These are phyloP conservation scores for Microctenopoma stevenorrisi DNA, from an alignment of 2,797 vertebrate species.

Conservation along the genomic window DNA sequence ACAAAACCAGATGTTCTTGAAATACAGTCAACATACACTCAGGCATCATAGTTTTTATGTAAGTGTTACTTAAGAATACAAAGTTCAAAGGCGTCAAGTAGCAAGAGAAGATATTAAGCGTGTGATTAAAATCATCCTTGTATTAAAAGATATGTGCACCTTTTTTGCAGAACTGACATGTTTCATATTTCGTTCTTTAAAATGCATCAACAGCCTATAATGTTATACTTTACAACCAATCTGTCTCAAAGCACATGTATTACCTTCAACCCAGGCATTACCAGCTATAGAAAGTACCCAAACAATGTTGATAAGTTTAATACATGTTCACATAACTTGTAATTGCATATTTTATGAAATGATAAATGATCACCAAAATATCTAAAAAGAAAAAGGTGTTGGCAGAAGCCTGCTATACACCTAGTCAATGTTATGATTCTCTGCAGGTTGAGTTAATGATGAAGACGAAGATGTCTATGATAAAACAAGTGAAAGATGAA, in stretches of 20 bases:
- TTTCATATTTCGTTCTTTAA: no score
- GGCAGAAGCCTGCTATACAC: neutral
- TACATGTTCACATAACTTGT: neutral
- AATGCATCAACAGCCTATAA: no score
- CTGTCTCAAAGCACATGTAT: no score
- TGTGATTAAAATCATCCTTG: no score
- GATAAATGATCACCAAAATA: neutral
- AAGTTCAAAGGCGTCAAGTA: neutral
- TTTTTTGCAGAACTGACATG: no score
- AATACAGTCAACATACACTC: neutral
- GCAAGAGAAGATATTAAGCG: no score
- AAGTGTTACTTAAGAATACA: neutral
- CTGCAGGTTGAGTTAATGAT: constrained; percentile 11
- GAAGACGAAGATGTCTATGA: constrained; percentile 5
- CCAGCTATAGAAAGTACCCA: no score
- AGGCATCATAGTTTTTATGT: neutral
- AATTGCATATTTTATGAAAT: neutral
- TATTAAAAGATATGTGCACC: no score
- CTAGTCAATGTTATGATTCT: neutral
- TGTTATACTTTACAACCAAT: no score
- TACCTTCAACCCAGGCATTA: neutral
- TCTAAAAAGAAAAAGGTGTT: neutral
- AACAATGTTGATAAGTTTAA: no score
- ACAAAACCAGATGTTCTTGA: constrained; percentile 34
- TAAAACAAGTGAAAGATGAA: constrained; percentile 28